A percentile compares a stretch with the other conserved stretches of the same genome.
Conservation (phyloP, 2,888 invertebrate species). For the Acleris laterana region DNA sequence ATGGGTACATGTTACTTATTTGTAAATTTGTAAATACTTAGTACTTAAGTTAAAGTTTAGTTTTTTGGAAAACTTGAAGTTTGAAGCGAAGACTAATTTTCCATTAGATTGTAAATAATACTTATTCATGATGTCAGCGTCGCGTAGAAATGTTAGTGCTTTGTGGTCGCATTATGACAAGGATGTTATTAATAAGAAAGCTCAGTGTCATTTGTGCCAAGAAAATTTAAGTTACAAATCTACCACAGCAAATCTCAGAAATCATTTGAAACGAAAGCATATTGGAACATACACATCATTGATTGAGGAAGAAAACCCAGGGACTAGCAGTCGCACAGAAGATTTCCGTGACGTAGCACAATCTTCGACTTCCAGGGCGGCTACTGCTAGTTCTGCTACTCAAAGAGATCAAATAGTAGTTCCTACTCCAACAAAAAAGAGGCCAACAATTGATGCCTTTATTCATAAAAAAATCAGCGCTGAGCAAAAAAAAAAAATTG, state of each 20-base stretch:
- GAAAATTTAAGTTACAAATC: slow-evolving; percentile 20
- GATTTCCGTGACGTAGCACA: too few relatives aligned
- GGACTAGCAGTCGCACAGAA: background rate
- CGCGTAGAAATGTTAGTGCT: slow-evolving; percentile 19
- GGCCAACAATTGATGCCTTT: slow-evolving; percentile 28
- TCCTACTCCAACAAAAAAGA: background rate
- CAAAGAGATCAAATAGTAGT: too few relatives aligned
- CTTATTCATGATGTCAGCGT: too few relatives aligned
- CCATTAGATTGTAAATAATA: too few relatives aligned
- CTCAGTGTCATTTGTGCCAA: slow-evolving; percentile 5
- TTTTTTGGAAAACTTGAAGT: too few relatives aligned
- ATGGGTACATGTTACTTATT: background rate
- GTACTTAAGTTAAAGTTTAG: too few relatives aligned
- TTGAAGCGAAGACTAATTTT: too few relatives aligned
- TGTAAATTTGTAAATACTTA: too few relatives aligned
- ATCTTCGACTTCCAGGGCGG: too few relatives aligned
- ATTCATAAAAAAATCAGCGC: slow-evolving; percentile 34
- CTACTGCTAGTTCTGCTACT: too few relatives aligned
- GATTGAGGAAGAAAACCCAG: too few relatives aligned
- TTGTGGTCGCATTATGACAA: slow-evolving; percentile 23
- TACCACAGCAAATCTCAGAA: slow-evolving; percentile 27
- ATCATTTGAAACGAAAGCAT: slow-evolving; percentile 26
- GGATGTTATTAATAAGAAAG: background rate
- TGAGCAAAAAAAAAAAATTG: slow-evolving; percentile 39
- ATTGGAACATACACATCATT: background rate